Percentiles rank a stretch among this genome's conserved stretches.
These are phyloP conservation scores for Melanostigma gelatinosum DNA, from an alignment of 2,113 vertebrate genomes.

Conservation along the genomic window DNA sequence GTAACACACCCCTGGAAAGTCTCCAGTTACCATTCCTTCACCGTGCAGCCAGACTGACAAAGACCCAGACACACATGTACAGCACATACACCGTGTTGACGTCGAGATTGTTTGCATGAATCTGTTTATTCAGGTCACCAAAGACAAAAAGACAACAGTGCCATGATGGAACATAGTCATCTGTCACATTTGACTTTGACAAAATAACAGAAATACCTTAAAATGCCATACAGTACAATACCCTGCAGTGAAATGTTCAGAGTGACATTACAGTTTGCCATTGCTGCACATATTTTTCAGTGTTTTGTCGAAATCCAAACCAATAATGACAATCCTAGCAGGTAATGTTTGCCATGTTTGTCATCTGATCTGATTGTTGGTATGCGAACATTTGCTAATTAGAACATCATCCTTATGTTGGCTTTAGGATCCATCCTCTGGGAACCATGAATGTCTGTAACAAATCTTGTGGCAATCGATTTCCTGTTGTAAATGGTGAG, in stretches of 20 bases:
- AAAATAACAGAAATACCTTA: background rate
- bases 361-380: background rate
- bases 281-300: background rate
- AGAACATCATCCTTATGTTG: background rate
- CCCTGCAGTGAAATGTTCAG: background rate
- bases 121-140: conserved; percentile 13
- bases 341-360: background rate
- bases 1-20: conserved; percentile 37
- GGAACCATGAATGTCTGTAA: background rate
- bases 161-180: background rate
- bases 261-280: background rate
- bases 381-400: background rate
- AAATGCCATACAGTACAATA: background rate
- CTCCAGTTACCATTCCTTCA: conserved; percentile 23
- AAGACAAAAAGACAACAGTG: background rate
- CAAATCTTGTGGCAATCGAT: background rate
- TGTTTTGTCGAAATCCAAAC: background rate
- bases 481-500: background rate
- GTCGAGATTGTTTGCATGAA: background rate
- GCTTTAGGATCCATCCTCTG: background rate
- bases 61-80: background rate
- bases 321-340: background rate
- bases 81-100: background rate
- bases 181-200: background rate
- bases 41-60: conserved; percentile 16